phyloP scores from a whole-genome alignment of 2,888 invertebrate species.

The Germaria angustata region DNA sequence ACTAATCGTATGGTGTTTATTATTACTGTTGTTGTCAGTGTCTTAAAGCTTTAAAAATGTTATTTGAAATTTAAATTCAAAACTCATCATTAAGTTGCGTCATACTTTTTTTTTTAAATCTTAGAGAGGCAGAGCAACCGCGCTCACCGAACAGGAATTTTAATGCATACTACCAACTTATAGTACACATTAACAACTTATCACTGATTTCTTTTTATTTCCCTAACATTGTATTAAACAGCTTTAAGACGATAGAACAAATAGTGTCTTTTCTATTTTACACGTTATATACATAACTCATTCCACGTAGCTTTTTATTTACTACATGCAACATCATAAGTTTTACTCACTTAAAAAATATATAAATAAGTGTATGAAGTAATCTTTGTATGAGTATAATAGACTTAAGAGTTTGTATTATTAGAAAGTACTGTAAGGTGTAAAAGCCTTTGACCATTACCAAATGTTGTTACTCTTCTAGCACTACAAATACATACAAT shows the following conservation, averaged over 20 bases:
- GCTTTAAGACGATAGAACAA: not conserved
- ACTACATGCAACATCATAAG: too few species aligned
- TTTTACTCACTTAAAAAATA: too few species aligned
- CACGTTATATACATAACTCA: too few species aligned
- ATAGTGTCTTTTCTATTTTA: not conserved
- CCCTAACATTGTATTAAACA: not conserved
- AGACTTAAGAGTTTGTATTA: not conserved
- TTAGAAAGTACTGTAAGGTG: constrained; percentile 11
- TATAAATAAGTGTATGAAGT: too few species aligned
- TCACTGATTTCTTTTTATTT: not conserved
- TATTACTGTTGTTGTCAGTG: too few species aligned
- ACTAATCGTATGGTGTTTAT: too few species aligned
- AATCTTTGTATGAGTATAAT: not conserved
- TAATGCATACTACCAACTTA: constrained; percentile 32
- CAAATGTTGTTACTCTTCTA: not conserved
- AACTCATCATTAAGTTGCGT: constrained; percentile 50
- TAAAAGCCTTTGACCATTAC: not conserved
- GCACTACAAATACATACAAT: not conserved
- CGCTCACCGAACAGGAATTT: constrained; percentile 10
- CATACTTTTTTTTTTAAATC: constrained; percentile 50
- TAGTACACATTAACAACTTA: not conserved
- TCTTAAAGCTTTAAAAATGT: constrained; percentile 14
- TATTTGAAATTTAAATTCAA: constrained; percentile 28
- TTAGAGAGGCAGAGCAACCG: not conserved
- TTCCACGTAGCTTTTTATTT: not conserved